These are phyloP conservation scores for Diploscapter pachys DNA, from an alignment of 1,140 invertebrate species.

Conservation along the genomic window DNA sequence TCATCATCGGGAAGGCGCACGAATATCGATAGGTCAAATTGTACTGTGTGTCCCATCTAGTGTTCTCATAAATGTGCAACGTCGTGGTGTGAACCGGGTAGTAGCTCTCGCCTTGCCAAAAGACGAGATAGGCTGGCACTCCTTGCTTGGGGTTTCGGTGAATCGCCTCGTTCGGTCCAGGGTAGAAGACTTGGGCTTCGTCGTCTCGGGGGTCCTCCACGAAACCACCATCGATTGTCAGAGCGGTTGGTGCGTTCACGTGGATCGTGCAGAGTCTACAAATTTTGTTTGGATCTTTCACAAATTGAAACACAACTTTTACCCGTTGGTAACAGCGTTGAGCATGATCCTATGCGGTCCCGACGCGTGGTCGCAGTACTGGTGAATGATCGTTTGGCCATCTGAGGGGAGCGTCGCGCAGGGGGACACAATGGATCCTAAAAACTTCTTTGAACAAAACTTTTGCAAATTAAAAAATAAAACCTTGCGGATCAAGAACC, in stretches of 20 bases:
- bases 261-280: slow-evolving; percentile 17
- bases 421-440: no score
- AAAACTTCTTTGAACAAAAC: no score
- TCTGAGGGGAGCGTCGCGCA: no score
- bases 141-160: slow-evolving; percentile 7
- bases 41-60: background rate
- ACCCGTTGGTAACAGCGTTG: no score
- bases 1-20: slow-evolving; percentile 28
- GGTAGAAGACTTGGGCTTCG: slow-evolving; percentile 9
- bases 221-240: slow-evolving; percentile 34
- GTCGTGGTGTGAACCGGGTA: slow-evolving; percentile 15
- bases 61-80: slow-evolving; percentile 12
- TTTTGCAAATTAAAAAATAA: no score
- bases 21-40: slow-evolving; percentile 16
- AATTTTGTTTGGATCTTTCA: background rate
- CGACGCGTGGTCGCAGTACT: no score
- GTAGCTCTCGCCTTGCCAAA: slow-evolving; percentile 18
- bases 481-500: no score
- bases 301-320: no score
- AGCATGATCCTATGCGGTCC: no score
- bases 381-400: no score
- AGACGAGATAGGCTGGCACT: slow-evolving; percentile 21
- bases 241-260: slow-evolving; percentile 10
- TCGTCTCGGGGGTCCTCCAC: slow-evolving; percentile 27
- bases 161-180: slow-evolving; percentile 23